Conservation (phyloP, 2,113 vertebrate genomes). For the Lepisosteus osseus region DNA sequence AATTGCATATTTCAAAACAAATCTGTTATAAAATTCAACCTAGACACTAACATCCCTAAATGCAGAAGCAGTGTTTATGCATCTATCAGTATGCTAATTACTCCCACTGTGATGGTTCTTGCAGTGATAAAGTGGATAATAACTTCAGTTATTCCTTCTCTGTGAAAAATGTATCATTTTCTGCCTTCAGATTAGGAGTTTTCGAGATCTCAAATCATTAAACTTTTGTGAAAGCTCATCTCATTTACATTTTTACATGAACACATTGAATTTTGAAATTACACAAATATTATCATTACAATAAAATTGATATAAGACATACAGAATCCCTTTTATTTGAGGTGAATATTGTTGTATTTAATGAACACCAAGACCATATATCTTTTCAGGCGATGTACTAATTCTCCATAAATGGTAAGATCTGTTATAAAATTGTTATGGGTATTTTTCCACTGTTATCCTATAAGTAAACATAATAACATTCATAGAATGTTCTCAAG, state of each 20-base stretch:
- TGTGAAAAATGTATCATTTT: slow-evolving; percentile 40
- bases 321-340: slow-evolving; percentile 45
- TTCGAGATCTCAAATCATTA: slow-evolving; percentile 41
- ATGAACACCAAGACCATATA: slow-evolving; percentile 47
- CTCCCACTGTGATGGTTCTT: slow-evolving; percentile 40
- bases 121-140: slow-evolving; percentile 46
- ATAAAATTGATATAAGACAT: slow-evolving; percentile 55
- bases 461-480: not conserved
- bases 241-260: slow-evolving; percentile 35
- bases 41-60: not conserved
- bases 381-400: slow-evolving; percentile 43
- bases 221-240: slow-evolving; percentile 29
- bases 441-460: not conserved
- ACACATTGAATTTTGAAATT: slow-evolving; percentile 29
- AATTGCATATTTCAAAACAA: not conserved
- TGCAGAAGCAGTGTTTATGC: slow-evolving; percentile 15
- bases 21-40: not conserved
- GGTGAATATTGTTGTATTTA: slow-evolving; percentile 46
- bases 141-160: slow-evolving; percentile 45
- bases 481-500: no score
- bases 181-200: slow-evolving; percentile 37
- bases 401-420: slow-evolving; percentile 24
- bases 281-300: slow-evolving; percentile 40
- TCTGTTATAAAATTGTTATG: slow-evolving; percentile 29
- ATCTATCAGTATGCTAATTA: slow-evolving; percentile 38